A percentile compares a stretch with the other conserved stretches of the same genome.
Conservation (phyloP, 1,140 invertebrate species). For the Brachionus paranguensis region DNA sequence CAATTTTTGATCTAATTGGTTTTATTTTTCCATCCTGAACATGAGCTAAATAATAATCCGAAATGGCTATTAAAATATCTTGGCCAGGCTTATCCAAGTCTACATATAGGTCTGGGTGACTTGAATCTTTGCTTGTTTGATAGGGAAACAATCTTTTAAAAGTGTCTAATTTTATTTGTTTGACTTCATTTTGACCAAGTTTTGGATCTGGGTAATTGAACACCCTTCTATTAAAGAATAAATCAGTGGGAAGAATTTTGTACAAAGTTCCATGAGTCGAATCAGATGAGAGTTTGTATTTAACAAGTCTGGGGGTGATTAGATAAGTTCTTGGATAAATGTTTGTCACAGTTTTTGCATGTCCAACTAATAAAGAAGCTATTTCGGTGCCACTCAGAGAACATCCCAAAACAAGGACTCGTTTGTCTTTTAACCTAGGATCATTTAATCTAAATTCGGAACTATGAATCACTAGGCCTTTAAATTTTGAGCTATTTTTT, state of each 20-base stretch:
- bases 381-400: constrained; percentile 22
- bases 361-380: neutral
- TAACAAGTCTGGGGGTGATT: neutral
- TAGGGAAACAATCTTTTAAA: neutral
- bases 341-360: neutral
- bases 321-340: neutral
- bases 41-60: neutral
- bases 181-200: neutral
- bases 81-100: neutral
- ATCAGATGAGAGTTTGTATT: neutral
- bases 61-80: neutral
- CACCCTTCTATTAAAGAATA: constrained; percentile 8
- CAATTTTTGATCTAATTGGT: neutral
- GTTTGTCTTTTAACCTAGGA: neutral
- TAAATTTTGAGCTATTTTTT: neutral
- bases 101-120: neutral
- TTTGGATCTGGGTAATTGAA: neutral
- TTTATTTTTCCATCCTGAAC: neutral
- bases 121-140: neutral
- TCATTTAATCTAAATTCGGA: neutral
- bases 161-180: neutral
- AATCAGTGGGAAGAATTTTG: neutral
- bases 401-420: neutral
- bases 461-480: neutral
- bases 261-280: neutral